Conservation (phyloP, 2,888 invertebrate species). For the Epicampocera succincta region DNA sequence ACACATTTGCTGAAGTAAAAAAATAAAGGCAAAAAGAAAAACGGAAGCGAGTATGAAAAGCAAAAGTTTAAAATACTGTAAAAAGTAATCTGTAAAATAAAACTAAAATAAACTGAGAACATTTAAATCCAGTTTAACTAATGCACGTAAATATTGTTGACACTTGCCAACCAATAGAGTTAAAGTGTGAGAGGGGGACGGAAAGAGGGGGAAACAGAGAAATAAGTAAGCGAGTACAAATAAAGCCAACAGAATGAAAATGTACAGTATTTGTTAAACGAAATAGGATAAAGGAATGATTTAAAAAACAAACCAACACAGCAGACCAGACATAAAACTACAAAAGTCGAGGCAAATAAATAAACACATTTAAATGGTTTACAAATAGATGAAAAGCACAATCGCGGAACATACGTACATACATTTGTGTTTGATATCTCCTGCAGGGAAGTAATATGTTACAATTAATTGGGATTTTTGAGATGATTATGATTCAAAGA, state of each 20-base stretch:
- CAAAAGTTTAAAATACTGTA: slow-evolving; percentile 1
- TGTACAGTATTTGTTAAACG: slow-evolving; percentile 21
- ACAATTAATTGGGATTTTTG: no score
- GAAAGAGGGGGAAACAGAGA: slow-evolving; percentile 1
- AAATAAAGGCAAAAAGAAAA: neutral
- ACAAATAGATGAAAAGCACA: neutral
- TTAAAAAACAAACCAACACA: neutral
- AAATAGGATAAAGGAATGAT: slow-evolving; percentile 6
- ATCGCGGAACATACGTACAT: neutral
- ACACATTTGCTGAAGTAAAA: slow-evolving; percentile 8
- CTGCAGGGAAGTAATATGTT: no score
- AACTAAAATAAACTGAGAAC: slow-evolving; percentile 41
- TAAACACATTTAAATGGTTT: neutral
- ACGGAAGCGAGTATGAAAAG: neutral
- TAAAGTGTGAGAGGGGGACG: neutral
- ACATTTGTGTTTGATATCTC: neutral
- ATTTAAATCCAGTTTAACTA: slow-evolving; percentile 62
- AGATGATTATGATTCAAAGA: no score
- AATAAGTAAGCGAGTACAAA: neutral
- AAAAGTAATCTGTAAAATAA: slow-evolving; percentile 9
- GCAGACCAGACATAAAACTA: neutral
- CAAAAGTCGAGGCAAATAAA: neutral
- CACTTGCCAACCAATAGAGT: slow-evolving; percentile 43
- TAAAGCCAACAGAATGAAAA: slow-evolving; percentile 9
- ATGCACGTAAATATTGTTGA: slow-evolving; percentile 67